Base-by-base conservation (phyloP, 2,888 invertebrate species). In the Chrysina gloriosa region DNA sequence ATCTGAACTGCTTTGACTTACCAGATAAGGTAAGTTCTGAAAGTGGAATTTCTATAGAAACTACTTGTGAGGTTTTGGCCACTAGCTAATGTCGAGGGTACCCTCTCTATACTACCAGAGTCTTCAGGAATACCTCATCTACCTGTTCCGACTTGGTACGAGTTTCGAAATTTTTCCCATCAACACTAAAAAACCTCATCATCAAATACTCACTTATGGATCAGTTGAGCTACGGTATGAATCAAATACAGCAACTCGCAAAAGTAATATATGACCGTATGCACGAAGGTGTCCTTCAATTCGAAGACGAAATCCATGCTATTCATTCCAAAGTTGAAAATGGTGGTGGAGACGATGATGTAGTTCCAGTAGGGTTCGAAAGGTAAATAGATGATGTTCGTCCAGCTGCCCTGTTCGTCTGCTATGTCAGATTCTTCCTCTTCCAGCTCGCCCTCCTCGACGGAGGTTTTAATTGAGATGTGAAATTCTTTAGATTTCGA, bases 321-420 rank as follows among this genome's bases (percentile, higher is more conserved):
- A 3, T 63, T 52, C 11, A 69, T 36, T 7, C 70, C n/a, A n/a
- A 54, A 50, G 19, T 68, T 70, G 14, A 73, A 3, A 1, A 69
- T 31, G 9, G 69, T 67, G 3, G 58, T 39, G 9, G 21, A 25
- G 11, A 65, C 52, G 3, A 71, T 61, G 5, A 68, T 54, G 9
- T 67, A 42, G 25, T 68, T 29, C 72, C 71, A 72, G 9, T 61
- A 25, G 5, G 21, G n/a, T 19, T 63, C 61, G 61, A 73, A 73
- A 11, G 72, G 71, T 19, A 73, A 50, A 27, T 70, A 73, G n/a
- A 73, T 71, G 7, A 73, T 70, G 34, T 70, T 70, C 36, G 45
- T 56, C 71, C 70, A 72, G 31, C 16, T 52, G 31, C 19, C 29
- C 5, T 61, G 42, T 27, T 61, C 39, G 14, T 14, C 9, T 2